phyloP scores from a whole-genome alignment of 2,113 vertebrate species.

The Apus apus region DNA sequence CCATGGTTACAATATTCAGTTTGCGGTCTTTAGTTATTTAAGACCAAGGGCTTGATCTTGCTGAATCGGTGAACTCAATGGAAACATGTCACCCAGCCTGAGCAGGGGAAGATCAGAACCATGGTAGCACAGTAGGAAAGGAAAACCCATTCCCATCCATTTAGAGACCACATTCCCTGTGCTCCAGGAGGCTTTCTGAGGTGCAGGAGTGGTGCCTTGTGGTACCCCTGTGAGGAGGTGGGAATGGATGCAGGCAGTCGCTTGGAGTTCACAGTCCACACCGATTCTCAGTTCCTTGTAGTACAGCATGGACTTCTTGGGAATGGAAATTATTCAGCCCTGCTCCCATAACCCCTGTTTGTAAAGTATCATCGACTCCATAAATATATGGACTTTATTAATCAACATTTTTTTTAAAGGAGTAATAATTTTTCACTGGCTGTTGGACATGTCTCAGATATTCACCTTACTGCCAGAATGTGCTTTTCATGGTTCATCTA shows the following conservation, averaged over 20 bases:
- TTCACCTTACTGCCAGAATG: background rate
- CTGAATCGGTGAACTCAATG: conserved; percentile 58
- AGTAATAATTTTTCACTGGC: background rate
- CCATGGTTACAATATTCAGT: conserved; percentile 71
- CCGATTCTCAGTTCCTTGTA: background rate
- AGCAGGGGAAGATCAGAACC: background rate
- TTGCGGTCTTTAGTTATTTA: conserved; percentile 65
- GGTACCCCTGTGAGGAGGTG: background rate
- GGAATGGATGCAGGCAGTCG: background rate
- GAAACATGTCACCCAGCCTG: conserved; percentile 18
- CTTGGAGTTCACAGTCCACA: background rate
- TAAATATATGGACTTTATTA: background rate
- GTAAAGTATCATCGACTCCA: background rate
- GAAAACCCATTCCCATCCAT: background rate
- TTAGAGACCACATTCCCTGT: background rate
- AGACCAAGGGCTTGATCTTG: conserved; percentile 59
- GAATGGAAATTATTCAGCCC: background rate
- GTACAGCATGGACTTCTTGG: background rate
- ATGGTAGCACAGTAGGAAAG: background rate
- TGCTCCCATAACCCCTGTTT: background rate
- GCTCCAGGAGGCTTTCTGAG: background rate
- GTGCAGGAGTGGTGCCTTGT: background rate
- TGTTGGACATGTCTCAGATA: background rate
- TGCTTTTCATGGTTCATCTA: background rate
- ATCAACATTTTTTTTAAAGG: background rate